Base-by-base conservation (phyloP, 2,113 vertebrate genomes). In the Illadopsis cleaveri region DNA sequence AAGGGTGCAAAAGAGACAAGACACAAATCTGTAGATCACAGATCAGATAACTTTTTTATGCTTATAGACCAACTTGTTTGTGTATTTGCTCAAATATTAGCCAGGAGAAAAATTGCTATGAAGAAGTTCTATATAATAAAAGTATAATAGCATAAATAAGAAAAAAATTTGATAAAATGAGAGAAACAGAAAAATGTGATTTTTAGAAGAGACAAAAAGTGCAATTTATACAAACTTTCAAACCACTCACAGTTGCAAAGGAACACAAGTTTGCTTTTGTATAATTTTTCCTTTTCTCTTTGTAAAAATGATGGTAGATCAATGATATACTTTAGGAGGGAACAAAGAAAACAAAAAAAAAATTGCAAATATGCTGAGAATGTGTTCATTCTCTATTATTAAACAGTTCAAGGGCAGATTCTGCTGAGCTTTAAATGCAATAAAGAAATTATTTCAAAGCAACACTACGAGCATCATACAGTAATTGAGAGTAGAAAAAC, bases 361-460 rank as follows among this genome's bases (percentile, higher is more conserved):
- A 61, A 5, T 72, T 73, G 38, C 38, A 94, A 96, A 91, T 66
- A 71, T 47, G 24, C 51, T 72, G 70, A 75, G 57, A 92, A 83
- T 62, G 10, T 92, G 69, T 83, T 95, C 71, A 31, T 85, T 86
- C 56, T 84, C 51, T 40, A 56, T 93, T 93, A 91, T 95, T 89
- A 88, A 81, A 89, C 38, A 94, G 68, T 95, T 91, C 91, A 86
- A 95, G 82, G 89, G 85, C 89, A 97, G 82, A 97, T 86, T 95
- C 84, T 78, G 47, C 87, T 95, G 82, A 91, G 85, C 71, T 88
- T 91, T 97, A 91, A 91, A 91, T 64, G 68, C 64, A 95, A 94
- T 90, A 91, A 89, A 94, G 68, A 93, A 90, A 87, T 88, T 0
- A 91, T 91, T 95, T 94, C 76, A 77, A 83, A 93, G 77, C 65